A percentile compares a stretch with the other conserved stretches of the same genome.
Conservation (phyloP, 2,888 invertebrate genomes). For the Machimus rusticus region DNA sequence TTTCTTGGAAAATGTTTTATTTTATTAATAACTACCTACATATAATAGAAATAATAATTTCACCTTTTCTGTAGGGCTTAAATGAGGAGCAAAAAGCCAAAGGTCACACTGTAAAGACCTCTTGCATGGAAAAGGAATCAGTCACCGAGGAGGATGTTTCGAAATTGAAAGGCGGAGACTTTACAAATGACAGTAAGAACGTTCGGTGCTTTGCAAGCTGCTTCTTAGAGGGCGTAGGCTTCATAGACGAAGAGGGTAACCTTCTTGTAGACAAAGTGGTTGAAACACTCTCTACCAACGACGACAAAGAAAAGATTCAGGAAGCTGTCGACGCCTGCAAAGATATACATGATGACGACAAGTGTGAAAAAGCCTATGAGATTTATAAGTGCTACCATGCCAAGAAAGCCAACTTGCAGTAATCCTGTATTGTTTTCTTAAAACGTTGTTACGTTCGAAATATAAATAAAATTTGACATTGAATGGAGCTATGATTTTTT, state of each 20-base stretch:
- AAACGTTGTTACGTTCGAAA: background rate
- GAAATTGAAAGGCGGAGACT: conserved; percentile 52
- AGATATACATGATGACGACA: background rate
- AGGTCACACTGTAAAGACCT: conserved; percentile 49
- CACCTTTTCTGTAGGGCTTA: conserved; percentile 27
- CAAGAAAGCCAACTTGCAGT: background rate
- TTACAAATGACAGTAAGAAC: conserved; percentile 50
- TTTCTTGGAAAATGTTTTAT: background rate
- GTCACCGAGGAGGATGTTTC: conserved; percentile 52
- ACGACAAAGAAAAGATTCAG: conserved; percentile 30
- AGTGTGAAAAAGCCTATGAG: conserved; percentile 36
- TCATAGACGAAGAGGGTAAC: conserved; percentile 52
- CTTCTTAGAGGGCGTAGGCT: conserved; percentile 56
- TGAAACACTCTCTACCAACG: conserved; percentile 37
- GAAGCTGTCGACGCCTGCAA: conserved; percentile 42
- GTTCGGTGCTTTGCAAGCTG: conserved; percentile 58
- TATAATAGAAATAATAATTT: background rate
- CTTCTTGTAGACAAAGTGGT: conserved; percentile 50
- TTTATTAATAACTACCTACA: background rate
- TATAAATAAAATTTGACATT: background rate
- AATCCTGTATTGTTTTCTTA: background rate
- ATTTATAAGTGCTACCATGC: background rate
- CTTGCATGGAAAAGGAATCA: conserved; percentile 53
- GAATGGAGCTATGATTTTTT: background rate
- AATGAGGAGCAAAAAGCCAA: conserved; percentile 55